Base-by-base conservation (phyloP, 2,113 vertebrate genomes). In the Diphyllodes magnificus region DNA sequence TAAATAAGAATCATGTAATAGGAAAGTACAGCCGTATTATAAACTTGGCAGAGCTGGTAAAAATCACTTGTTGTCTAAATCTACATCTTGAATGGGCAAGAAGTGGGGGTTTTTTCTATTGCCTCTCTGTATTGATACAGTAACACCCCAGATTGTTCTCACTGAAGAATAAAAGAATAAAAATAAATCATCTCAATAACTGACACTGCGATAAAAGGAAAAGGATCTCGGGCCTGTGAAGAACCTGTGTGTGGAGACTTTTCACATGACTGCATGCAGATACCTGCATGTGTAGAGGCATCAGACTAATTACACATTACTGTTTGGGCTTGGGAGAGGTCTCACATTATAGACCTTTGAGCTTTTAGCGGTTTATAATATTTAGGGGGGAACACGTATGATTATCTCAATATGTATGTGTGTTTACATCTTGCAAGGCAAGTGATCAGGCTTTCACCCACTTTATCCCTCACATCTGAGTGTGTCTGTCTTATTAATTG, bases 51-150 rank as follows among this genome's bases (percentile, higher is more conserved):
- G 15, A 64, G 23, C 49, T 82, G 7, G 3, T 66, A 49, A 82
- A 81, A 92, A n/a, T 71, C 5, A 50, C 22, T 72, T 82, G 6
- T 22, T 57, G 20, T 64, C 49, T 83, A 56, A 91, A 78, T 28
- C 16, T 40, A 9, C 0, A 0, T 80, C 7, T 54, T 57, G 19
- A 77, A 57, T 56, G 22, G 11, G 47, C 12, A 75, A 35, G 3
- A 53, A 37, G 11, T 61, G 35, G 6, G 6, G 1, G 1, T 19
- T n/a, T 72, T 47, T 60, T 61, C 30, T 49, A 5, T 60, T 64
- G 15, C 15, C 37, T 91, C 75, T 71, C 54, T 68, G 5, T 51
- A 40, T 60, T 88, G 69, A 5, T 60, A 30, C 27, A 8, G 37
- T 27, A 73, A 50, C 10, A 59, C 11, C 20, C 13, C 54, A 33